A percentile compares a stretch with the other conserved stretches of the same genome.
Evolutionary conservation across 1,140 invertebrate genomes (phyloP).

Genomic region (Formica exsecta): DNA sequence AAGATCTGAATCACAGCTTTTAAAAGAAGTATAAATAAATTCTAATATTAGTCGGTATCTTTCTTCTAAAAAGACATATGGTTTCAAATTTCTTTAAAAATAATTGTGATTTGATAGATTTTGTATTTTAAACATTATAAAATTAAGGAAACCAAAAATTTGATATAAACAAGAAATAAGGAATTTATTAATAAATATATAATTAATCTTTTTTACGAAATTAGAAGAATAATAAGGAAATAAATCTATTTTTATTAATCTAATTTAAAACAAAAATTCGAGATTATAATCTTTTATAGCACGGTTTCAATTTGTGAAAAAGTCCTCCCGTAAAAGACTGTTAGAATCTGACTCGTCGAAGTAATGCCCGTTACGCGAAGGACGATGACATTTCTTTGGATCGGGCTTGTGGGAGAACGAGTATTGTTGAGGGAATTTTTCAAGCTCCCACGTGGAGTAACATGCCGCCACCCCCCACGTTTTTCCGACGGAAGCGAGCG

Average conservation of each 20-base stretch:
- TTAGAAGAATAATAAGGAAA: neutral
- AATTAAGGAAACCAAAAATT: neutral
- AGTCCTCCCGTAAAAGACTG: neutral
- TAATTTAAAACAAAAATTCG: neutral
- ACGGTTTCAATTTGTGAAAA: neutral
- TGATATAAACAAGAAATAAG: constrained; percentile 2
- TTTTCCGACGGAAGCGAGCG: constrained; percentile 57
- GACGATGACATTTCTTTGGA: constrained; percentile 71
- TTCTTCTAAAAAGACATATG: neutral
- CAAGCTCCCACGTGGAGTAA: constrained; percentile 74
- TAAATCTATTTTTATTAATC: neutral
- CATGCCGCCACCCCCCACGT: constrained; percentile 53
- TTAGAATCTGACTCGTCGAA: constrained; percentile 50
- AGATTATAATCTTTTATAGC: neutral
- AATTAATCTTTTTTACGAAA: neutral
- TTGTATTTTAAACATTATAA: neutral
- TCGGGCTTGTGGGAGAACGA: constrained; percentile 64
- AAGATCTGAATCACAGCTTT: neutral
- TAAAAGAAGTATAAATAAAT: neutral
- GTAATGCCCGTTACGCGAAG: constrained; percentile 65
- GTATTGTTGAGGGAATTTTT: constrained; percentile 71
- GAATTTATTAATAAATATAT: constrained; percentile 3
- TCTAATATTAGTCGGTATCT: neutral
- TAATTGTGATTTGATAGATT: neutral
- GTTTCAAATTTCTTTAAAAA: neutral